Base-by-base conservation (phyloP, 2,797 vertebrate species). In the Hyperoplus immaculatus region DNA sequence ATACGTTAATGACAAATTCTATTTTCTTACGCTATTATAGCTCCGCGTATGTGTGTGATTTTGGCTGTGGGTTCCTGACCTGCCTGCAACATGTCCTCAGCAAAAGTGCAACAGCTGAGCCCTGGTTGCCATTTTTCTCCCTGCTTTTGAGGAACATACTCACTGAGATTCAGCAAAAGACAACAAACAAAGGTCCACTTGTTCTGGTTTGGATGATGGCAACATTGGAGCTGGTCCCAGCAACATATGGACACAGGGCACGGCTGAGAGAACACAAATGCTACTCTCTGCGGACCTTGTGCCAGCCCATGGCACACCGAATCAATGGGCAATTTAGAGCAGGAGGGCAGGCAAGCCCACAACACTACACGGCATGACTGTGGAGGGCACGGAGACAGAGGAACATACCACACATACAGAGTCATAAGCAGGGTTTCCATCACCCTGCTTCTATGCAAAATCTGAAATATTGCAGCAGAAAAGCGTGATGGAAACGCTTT, bases 211-310 rank as follows among this genome's bases (percentile, higher is more conserved):
- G 87, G 94, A 93, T 94, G 94, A 95, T 95, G 95, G 93, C 92
- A 95, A 93, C 86, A 90, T 94, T 95, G 95, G 95, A 96, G 92
- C 87, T 86, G 74, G 85, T 95, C 95, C 95, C 95, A 93, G 93
- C 89, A 95, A 93, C 95, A 96, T 96, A 96, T 96, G 95, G 95
- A 94, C 94, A 89, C 89, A 88, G 93, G 89, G 90, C 93, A 95
- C 91, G 95, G 94, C 92, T 94, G 95, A 95, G 90, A 93, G 95
- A 93, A 93, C 95, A 95, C 94, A 93, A 95, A 95, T 94, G 94
- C 93, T 90, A 90, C 93, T 92, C 93, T 90, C 90, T 78, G 57
- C 83, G 85, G 88, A 94, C 88, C 88, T 64, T 78, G 93, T 95
- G 95, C 95, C 95, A 94, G 90, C 92, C 88, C 92, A 91, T 92